phyloP scores from a whole-genome alignment of 2,113 vertebrate genomes.

The Cheilinus undulatus region DNA sequence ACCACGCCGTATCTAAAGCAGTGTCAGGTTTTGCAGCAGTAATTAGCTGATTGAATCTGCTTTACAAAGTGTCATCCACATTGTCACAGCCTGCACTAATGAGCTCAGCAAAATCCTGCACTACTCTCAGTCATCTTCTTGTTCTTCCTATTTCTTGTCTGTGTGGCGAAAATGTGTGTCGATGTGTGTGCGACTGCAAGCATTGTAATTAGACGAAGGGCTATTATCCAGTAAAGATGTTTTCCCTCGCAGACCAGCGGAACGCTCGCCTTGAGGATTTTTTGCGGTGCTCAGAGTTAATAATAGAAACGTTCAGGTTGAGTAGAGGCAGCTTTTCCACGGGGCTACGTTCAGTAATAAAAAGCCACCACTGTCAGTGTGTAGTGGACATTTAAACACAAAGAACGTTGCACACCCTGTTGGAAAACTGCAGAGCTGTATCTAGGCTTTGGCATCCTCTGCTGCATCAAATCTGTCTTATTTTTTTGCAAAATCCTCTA shows the following conservation, averaged over 20 bases:
- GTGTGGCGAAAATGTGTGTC: conserved; percentile 33
- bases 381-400: conserved; percentile 38
- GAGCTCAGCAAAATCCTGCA: conserved; percentile 39
- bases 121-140: conserved; percentile 6
- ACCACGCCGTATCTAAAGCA: conserved; percentile 29
- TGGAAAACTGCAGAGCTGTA: conserved; percentile 10
- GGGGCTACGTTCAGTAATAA: conserved; percentile 80
- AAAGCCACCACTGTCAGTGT: conserved; percentile 45
- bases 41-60: conserved; percentile 40
- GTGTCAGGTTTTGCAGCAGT: conserved; percentile 21
- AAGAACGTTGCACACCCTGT: background rate
- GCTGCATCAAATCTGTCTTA: background rate
- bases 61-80: conserved; percentile 16
- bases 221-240: conserved; percentile 87
- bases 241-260: conserved; percentile 85
- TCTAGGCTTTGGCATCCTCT: conserved; percentile 17
- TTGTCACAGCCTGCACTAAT: conserved; percentile 50
- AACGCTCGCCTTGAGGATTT: conserved; percentile 80
- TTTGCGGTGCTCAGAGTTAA: conserved; percentile 86
- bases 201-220: conserved; percentile 85
- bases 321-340: conserved; percentile 84
- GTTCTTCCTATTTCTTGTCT: background rate
- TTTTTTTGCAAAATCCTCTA: background rate
- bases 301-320: conserved; percentile 88
- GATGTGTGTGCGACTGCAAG: conserved; percentile 63